Conservation (phyloP, 2,113 vertebrate genomes). For the Acinonyx jubatus region DNA sequence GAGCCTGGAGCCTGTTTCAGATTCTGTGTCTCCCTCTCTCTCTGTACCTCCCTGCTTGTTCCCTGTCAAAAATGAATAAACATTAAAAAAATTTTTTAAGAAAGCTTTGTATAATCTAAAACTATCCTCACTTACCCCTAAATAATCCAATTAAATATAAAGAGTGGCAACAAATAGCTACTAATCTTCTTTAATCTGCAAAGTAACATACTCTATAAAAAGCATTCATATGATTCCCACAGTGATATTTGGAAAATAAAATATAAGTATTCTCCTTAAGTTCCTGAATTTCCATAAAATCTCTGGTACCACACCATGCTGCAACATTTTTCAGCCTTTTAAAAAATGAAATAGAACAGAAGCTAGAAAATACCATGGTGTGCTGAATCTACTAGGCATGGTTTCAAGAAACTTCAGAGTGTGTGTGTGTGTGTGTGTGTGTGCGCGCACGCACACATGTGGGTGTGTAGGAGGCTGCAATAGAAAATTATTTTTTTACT, state of each 20-base stretch:
- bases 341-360: background rate
- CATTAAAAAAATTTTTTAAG: background rate
- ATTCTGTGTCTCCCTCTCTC: too few species aligned
- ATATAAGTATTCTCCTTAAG: background rate
- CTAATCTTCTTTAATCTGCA: constrained; percentile 16
- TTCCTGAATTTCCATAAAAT: constrained; percentile 44
- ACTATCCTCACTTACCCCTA: background rate
- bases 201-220: background rate
- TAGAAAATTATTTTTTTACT: constrained; percentile 43
- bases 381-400: background rate
- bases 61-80: too few species aligned
- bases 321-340: background rate
- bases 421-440: background rate
- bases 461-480: background rate
- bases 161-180: background rate
- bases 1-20: too few species aligned
- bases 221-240: background rate
- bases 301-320: background rate
- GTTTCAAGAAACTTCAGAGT: constrained; percentile 12
- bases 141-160: constrained; percentile 1
- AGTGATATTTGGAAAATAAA: constrained; percentile 9
- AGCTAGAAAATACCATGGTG: background rate
- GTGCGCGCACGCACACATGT: background rate
- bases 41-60: too few species aligned
- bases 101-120: background rate